Percentiles rank a stretch among this genome's conserved stretches.
These are phyloP conservation scores for Pseudomyrmex flavicornis DNA, from an alignment of 1,140 invertebrate genomes.

Conservation along the genomic window DNA sequence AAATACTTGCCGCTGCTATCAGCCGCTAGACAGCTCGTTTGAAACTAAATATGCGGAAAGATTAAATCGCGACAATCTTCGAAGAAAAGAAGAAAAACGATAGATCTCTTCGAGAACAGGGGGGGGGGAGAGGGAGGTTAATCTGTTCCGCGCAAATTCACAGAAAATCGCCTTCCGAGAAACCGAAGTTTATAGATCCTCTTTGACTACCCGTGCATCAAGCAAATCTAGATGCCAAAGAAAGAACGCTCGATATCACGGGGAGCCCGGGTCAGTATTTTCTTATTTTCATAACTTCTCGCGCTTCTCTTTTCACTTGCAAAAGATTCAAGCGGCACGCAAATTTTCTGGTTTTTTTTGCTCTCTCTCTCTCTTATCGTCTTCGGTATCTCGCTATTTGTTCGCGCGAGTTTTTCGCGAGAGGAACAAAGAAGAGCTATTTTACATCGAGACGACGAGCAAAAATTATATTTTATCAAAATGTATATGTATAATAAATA, in stretches of 20 bases:
- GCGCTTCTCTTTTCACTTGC: slow-evolving; percentile 16
- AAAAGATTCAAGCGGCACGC: slow-evolving; percentile 25
- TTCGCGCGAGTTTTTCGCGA: background rate
- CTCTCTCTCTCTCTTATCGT: background rate
- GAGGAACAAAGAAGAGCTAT: slow-evolving; percentile 12
- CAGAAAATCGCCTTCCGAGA: slow-evolving; percentile 52
- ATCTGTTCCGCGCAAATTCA: slow-evolving; percentile 42
- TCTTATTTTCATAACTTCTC: slow-evolving; percentile 57
- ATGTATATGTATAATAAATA: background rate
- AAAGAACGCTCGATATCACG: slow-evolving; percentile 46
- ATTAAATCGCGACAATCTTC: slow-evolving; percentile 25
- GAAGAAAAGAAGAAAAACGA: slow-evolving; percentile 22
- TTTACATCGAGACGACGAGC: background rate
- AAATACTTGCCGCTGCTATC: background rate
- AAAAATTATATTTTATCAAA: background rate
- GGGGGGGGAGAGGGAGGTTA: background rate
- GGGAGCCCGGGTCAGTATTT: slow-evolving; percentile 24
- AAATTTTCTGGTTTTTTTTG: slow-evolving; percentile 24
- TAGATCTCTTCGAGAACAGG: background rate
- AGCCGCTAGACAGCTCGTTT: background rate
- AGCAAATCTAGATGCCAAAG: slow-evolving; percentile 45
- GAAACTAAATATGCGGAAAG: slow-evolving; percentile 21
- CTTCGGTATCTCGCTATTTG: background rate
- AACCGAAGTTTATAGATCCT: slow-evolving; percentile 49
- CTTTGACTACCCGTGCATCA: slow-evolving; percentile 53